Evolutionary conservation across 2,888 invertebrate species (phyloP), one percentile per base, ranked within the genome.

Genomic region (Cantharis rufa): DNA sequence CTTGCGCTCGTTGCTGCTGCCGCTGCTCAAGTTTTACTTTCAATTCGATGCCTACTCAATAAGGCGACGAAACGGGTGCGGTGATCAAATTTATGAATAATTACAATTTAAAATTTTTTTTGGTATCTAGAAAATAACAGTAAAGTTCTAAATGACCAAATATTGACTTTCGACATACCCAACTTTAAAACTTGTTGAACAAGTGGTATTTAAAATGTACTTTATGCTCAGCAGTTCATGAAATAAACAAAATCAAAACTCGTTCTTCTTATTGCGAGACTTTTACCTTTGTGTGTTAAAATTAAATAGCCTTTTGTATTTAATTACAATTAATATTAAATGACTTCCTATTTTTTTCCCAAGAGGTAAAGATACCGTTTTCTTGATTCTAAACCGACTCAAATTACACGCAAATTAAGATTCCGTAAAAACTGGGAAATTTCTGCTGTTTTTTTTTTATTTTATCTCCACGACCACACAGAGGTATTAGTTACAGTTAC

Each of bases 221-320:
- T 74, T 77, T 77, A 69, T 64, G 77, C 74, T 77, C 74, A 72
- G 72, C 71, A 72, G 71, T 72, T 77, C 74, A 72, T 77, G 74
- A 77, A 77, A 71, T 70, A 74, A 77, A 72, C 71, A 77, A 77
- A 77, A 77, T 71, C 70, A 77, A 32, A 74, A 71, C 71, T 66
- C 72, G 74, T 74, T 77, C 74, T 21, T 71, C 71, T 77, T 77
- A 77, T 77, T 71, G 74, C 74, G 74, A 73, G 62, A 77, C 77
- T 77, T 77, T 77, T 77, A 77, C 77, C 77, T 77, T 66, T 63
- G 70, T 73, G 32, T 73, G 32, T 64, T 73, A 48, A 48, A 48
- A 48, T 48, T 48, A 48, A 48, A 48, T 48, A 48, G 48, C 48
- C 48, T 48, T 48, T 48, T 48, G 48, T 48, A 48, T 48, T 48